A percentile compares a stretch with the other conserved stretches of the same genome.
These are phyloP conservation scores for Melanargia galathea DNA, from an alignment of 2,888 invertebrate species.

Conservation along the genomic window DNA sequence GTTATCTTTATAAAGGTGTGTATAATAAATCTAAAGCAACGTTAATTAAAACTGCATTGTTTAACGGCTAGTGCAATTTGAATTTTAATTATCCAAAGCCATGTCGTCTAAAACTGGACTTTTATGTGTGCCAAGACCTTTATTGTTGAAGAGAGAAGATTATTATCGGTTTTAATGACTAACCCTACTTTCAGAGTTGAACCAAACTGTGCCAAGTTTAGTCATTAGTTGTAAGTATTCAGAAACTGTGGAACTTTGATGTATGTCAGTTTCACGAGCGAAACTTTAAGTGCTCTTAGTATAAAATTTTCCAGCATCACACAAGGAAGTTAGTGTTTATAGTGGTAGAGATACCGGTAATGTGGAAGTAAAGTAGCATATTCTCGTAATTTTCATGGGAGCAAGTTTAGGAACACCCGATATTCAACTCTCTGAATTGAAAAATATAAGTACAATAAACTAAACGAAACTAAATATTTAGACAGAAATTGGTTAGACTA, in stretches of 20 bases:
- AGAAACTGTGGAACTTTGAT: constrained; percentile 23
- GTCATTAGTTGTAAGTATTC: constrained; percentile 28
- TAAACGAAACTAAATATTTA: too few relatives aligned
- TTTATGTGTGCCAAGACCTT: neutral
- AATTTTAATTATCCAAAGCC: neutral
- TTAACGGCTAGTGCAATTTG: neutral
- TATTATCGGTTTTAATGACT: constrained; percentile 21
- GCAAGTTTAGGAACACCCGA: neutral
- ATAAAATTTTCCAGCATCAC: constrained; percentile 2
- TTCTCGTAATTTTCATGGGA: neutral
- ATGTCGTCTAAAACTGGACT: neutral
- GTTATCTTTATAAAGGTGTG: neutral
- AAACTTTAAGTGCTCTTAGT: constrained; percentile 14
- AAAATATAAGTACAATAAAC: neutral
- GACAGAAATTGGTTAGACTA: too few relatives aligned
- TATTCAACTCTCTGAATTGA: neutral
- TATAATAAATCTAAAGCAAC: neutral
- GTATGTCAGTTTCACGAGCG: constrained; percentile 24
- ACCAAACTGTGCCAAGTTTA: constrained; percentile 15
- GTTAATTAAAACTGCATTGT: neutral
- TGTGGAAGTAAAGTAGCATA: neutral
- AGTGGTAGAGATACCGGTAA: neutral
- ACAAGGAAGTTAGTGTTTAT: constrained; percentile 5
- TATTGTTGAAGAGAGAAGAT: constrained; percentile 6
- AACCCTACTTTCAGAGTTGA: constrained; percentile 12